These are phyloP conservation scores for Teinopalpus imperialis DNA, from an alignment of 2,888 invertebrate species.

Conservation along the genomic window DNA sequence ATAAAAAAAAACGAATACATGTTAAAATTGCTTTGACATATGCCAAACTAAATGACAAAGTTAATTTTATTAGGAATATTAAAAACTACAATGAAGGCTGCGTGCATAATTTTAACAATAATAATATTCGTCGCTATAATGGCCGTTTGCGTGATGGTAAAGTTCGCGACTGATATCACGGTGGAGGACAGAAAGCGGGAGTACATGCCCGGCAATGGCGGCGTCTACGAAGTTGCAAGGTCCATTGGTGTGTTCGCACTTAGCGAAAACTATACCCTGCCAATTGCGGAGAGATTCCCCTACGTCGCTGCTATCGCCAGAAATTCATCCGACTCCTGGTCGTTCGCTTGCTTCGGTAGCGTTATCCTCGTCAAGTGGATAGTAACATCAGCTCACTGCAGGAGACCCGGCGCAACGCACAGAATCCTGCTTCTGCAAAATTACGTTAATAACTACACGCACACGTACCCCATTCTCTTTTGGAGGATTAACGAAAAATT, in stretches of 20 bases:
- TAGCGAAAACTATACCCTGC: constrained; percentile 40
- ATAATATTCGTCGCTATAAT: constrained; percentile 59
- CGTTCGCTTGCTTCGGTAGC: constrained; percentile 64
- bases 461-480: constrained; percentile 55
- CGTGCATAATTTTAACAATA: constrained; percentile 54
- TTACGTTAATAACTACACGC: constrained; percentile 49
- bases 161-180: constrained; percentile 66
- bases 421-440: constrained; percentile 56
- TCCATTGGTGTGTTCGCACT: constrained; percentile 55
- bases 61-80: constrained; percentile 2
- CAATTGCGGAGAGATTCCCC: constrained; percentile 47
- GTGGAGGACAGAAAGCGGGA: constrained; percentile 52
- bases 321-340: constrained; percentile 50
- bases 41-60: not conserved
- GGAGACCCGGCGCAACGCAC: constrained; percentile 48
- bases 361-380: constrained; percentile 61
- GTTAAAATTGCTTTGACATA: not conserved
- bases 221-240: constrained; percentile 42
- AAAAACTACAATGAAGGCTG: constrained; percentile 51
- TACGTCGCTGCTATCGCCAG: constrained; percentile 62
- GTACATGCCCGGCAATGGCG: constrained; percentile 33
- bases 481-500: constrained; percentile 65
- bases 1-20: no score
- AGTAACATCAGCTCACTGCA: constrained; percentile 65
- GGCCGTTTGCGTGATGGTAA: constrained; percentile 71